Conservation (phyloP, 2,113 vertebrate species). For the Electrona antarctica region DNA sequence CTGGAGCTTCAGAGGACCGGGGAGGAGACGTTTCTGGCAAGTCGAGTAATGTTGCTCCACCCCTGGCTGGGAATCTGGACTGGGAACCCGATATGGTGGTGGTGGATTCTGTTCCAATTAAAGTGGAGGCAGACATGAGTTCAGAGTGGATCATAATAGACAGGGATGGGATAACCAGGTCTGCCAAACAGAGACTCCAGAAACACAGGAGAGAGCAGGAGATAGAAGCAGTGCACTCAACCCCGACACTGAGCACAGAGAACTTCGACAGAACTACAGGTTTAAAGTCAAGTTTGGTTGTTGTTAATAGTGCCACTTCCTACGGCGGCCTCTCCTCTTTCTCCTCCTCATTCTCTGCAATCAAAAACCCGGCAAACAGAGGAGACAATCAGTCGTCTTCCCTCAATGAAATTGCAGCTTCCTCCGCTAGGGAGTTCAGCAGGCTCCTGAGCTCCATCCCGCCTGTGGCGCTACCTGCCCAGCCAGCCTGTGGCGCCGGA, state of each 20-base stretch:
- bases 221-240: not conserved
- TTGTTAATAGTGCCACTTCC: slow-evolving; percentile 18
- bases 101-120: slow-evolving; percentile 13
- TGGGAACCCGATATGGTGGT: slow-evolving; percentile 28
- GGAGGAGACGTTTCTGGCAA: slow-evolving; percentile 33
- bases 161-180: not conserved
- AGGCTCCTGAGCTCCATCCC: too few species aligned
- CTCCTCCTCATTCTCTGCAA: not conserved
- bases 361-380: not conserved
- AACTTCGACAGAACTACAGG: not conserved
- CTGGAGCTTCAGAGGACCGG: slow-evolving; percentile 26
- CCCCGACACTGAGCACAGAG: not conserved
- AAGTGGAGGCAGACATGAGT: slow-evolving; percentile 13
- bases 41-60: not conserved
- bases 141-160: too few species aligned
- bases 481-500: not conserved
- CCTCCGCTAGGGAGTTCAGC: too few species aligned
- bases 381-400: not conserved
- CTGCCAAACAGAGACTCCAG: too few species aligned
- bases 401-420: too few species aligned
- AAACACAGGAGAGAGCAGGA: not conserved
- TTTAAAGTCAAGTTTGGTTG: not conserved
- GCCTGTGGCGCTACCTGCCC: too few species aligned
- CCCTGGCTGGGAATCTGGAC: not conserved
- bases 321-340: not conserved